A percentile compares a stretch with the other conserved stretches of the same genome.
These are phyloP conservation scores for Neocrepidodera transversa DNA, from an alignment of 2,888 invertebrate genomes.

Conservation along the genomic window DNA sequence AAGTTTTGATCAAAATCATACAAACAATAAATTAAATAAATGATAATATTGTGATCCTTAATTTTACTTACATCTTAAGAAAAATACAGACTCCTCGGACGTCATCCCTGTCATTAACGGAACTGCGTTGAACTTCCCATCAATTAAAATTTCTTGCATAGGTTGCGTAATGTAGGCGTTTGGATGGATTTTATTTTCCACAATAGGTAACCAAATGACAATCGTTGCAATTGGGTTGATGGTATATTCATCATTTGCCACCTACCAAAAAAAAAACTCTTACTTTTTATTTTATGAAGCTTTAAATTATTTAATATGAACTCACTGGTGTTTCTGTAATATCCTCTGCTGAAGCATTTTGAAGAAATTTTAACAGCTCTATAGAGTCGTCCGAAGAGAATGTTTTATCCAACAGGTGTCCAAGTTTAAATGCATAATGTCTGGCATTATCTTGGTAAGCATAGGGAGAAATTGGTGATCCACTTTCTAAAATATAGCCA, in stretches of 20 bases:
- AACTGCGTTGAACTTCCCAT: slow-evolving; percentile 30
- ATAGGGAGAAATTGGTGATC: slow-evolving; percentile 28
- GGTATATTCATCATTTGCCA: slow-evolving; percentile 19
- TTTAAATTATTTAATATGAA: too few relatives aligned
- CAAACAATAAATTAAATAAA: too few relatives aligned
- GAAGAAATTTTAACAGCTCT: slow-evolving; percentile 22
- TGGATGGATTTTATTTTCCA: slow-evolving; percentile 19
- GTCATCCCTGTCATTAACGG: slow-evolving; percentile 31
- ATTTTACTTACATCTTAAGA: slow-evolving; percentile 24
- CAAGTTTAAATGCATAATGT: slow-evolving; percentile 30
- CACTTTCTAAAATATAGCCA: slow-evolving; percentile 30
- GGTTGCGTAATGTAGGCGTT: slow-evolving; percentile 22
- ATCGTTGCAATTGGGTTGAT: slow-evolving; percentile 23
- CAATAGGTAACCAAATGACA: slow-evolving; percentile 30
- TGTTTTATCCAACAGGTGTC: slow-evolving; percentile 8
- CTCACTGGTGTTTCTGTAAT: slow-evolving; percentile 4
- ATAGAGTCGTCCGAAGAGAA: slow-evolving; percentile 21
- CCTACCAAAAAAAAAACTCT: slow-evolving; percentile 15
- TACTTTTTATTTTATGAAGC: too few relatives aligned
- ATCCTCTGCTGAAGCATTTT: slow-evolving; percentile 18
- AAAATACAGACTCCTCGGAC: slow-evolving; percentile 31
- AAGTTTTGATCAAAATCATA: too few relatives aligned
- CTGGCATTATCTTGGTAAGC: slow-evolving; percentile 21
- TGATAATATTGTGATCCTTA: too few relatives aligned
- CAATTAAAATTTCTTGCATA: slow-evolving; percentile 25